Evolutionary conservation across 2,797 vertebrate species (phyloP).

Genomic region (Silurus aristotelis): DNA sequence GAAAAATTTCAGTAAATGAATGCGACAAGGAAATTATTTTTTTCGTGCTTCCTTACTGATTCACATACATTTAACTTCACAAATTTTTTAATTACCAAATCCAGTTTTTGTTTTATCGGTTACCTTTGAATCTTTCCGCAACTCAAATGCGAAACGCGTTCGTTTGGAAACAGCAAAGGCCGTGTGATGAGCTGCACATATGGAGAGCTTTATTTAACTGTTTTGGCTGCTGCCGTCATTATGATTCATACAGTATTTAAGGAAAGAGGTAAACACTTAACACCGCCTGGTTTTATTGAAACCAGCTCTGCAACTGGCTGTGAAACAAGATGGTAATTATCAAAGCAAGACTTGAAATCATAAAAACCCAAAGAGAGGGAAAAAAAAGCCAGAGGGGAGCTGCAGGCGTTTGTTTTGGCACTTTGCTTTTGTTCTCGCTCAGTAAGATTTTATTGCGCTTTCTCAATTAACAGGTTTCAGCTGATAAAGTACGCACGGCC

Average conservation of each 20-base stretch:
- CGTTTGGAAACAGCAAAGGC: background rate
- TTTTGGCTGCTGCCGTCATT: slow-evolving; percentile 51
- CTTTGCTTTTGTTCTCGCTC: slow-evolving; percentile 49
- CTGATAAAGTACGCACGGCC: slow-evolving; percentile 50
- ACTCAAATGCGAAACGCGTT: background rate
- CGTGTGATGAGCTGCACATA: slow-evolving; percentile 31
- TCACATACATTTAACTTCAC: background rate
- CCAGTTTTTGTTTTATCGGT: background rate
- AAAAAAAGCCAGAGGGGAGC: slow-evolving; percentile 57
- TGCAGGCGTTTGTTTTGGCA: slow-evolving; percentile 68
- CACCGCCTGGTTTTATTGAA: slow-evolving; percentile 72
- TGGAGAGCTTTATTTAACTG: slow-evolving; percentile 17
- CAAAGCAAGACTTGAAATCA: slow-evolving; percentile 70
- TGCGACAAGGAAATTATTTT: background rate
- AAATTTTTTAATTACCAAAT: background rate
- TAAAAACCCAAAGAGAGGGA: slow-evolving; percentile 57
- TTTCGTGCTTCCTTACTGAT: background rate
- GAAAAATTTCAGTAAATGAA: background rate
- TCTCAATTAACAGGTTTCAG: slow-evolving; percentile 62
- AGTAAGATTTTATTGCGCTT: slow-evolving; percentile 62
- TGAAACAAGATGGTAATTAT: slow-evolving; percentile 74
- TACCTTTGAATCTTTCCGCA: background rate
- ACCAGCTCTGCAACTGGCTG: slow-evolving; percentile 73
- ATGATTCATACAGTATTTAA: slow-evolving; percentile 69
- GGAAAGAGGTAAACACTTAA: slow-evolving; percentile 63